Evolutionary conservation across 1,140 invertebrate genomes (phyloP), one percentile per base, ranked within the genome.

Genomic region (Drosophila baimaii): DNA sequence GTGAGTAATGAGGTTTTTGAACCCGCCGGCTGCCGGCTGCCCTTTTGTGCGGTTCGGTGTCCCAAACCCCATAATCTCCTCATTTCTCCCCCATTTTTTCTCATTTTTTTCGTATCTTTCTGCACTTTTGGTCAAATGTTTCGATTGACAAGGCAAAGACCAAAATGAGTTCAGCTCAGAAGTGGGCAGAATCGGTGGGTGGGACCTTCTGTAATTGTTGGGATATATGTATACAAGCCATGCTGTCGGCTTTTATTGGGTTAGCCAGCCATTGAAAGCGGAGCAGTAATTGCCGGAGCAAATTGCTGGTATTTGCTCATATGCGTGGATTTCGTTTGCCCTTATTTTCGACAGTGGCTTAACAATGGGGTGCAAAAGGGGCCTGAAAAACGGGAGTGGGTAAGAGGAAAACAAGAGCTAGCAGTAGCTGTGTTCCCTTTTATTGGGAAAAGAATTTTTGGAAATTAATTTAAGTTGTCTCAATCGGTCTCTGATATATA

Each of bases 1-100:
- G 47, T 68, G 63, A 71, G 75, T 82, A 89, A 88, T 89, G 64
- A 69, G 84, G 68, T 86, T 79, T 70, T 79, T 77, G 83, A 83
- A 88, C 84, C 69, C 78, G 25, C 19, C 44, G 61, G n/a, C 68
- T 76, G 29, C 23, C 41, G 31, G 31, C 64, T 49, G 64, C 64
- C 64, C 41, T 47, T 66, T 68, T 29, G 43, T 49, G 51, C 33
- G 59, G 51, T 27, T 27, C 17, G n/a, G 37, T 17, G 29, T n/a
- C 27, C 35, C 49, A 37, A 47, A 57, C 49, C 62, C 68, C 66
- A 25, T 29, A 72, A 72, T 71, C 66, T 55, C 41, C 19, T n/a
- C 29, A 29, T 35, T 35, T 46, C 23, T 39, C 27, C 65, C 64
- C 29, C 35, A 2, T 21, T 37, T 35, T 3, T 35, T 21, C 12